phyloP scores from a whole-genome alignment of 2,113 vertebrate species.

The Cyanoliseus patagonus region DNA sequence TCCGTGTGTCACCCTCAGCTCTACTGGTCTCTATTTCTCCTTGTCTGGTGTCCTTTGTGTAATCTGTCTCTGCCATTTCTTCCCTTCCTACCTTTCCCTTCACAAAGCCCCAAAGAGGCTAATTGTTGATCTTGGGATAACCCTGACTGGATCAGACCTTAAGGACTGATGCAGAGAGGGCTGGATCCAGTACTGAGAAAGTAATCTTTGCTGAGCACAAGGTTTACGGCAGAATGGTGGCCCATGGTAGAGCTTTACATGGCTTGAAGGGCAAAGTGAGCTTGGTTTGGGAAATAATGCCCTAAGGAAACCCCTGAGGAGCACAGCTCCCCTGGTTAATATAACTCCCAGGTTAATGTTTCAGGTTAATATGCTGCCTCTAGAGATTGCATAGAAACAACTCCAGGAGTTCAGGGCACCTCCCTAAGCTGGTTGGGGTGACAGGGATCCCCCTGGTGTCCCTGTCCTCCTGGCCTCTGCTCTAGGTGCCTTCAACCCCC shows the following conservation, averaged over 20 bases:
- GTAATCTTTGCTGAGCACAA: not conserved
- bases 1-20: not conserved
- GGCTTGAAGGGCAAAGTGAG: not conserved
- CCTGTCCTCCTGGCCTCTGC: not conserved
- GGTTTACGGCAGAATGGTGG: not conserved
- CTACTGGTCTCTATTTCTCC: not conserved
- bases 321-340: not conserved
- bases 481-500: not conserved
- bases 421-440: not conserved
- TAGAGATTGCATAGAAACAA: not conserved
- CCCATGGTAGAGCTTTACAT: not conserved
- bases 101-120: not conserved
- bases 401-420: not conserved
- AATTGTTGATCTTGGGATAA: not conserved
- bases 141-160: not conserved
- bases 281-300: not conserved
- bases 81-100: not conserved
- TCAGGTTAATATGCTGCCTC: not conserved
- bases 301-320: not conserved
- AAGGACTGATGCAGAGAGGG: not conserved
- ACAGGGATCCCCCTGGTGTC: not conserved
- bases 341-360: not conserved
- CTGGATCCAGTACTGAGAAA: accelerated
- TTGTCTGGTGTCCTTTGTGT: not conserved
- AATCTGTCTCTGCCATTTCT: not conserved